Base-by-base conservation (phyloP, 2,797 vertebrate species). In the Mus minutoides region DNA sequence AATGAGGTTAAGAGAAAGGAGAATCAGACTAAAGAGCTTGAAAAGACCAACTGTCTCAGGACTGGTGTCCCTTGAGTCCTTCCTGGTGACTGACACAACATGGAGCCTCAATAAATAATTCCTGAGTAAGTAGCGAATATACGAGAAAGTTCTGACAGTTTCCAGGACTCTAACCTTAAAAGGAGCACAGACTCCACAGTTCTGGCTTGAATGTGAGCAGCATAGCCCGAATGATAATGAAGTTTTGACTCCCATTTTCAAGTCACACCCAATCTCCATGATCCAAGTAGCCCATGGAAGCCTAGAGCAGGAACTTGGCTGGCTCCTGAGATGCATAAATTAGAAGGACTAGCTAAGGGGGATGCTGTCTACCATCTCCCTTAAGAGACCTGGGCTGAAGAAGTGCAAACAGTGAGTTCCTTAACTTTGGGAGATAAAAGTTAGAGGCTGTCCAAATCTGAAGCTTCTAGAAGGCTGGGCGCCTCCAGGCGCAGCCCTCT, bases 361-460 rank as follows among this genome's bases (percentile, higher is more conserved):
- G 58, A 31, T 67, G 40, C 43, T 94, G 64, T 94, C 86, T 96
- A 94, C 75, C 0, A 29, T 83, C 95, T 94, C 82, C 95, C 96
- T 21, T 1, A 88, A 71, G 96, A 96, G 96, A 93, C 73, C 90
- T 0, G 0, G 96, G 91, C 62, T 84, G 93, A 90, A 97, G 92
- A 96, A 98, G 97, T 98, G 98, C 97, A 98, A 97, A 98, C 77
- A 2, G 49, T 90, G 90, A 73, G 49, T 97, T 97, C 95, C 97
- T 98, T 97, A 91, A 97, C 97, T 98, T 96, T 97, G 92, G 83
- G 96, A 98, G 98, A 98, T 98, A 97, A 98, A 98, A 98, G 97
- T 97, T 96, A 94, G 95, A 97, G 94, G 91, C 96, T 58, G 93
- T 98, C 98, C 96, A 98, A 97, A 97, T 98, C 95, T 97, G 94